phyloP scores from a whole-genome alignment of 2,797 vertebrate species.

The Melanotaenia parkinsoni region DNA sequence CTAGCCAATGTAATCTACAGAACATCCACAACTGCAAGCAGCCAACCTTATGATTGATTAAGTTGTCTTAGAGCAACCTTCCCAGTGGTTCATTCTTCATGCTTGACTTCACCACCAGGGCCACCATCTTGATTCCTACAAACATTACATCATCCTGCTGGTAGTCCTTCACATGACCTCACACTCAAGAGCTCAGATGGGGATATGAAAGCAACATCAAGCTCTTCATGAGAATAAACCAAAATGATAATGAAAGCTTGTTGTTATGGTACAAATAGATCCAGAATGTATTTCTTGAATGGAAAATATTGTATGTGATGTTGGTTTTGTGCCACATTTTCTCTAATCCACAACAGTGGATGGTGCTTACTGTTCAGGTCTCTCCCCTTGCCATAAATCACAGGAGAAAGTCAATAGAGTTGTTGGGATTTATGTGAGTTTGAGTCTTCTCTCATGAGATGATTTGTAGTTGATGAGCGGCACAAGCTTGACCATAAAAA shows the following conservation, averaged over 20 bases:
- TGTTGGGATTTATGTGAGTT: conserved; percentile 75
- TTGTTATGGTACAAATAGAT: conserved; percentile 42
- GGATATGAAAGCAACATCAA: conserved; percentile 38
- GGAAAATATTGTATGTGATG: conserved; percentile 34
- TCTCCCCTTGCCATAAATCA: conserved; percentile 67
- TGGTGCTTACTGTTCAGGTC: conserved; percentile 58
- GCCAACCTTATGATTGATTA: conserved; percentile 61
- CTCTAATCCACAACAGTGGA: conserved; percentile 52
- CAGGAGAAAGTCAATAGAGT: conserved; percentile 73
- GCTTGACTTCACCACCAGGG: conserved; percentile 60
- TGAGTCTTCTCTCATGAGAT: conserved; percentile 66
- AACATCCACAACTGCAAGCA: conserved; percentile 29
- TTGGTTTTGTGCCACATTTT: conserved; percentile 55
- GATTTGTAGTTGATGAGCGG: conserved; percentile 72
- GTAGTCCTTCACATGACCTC: conserved; percentile 78
- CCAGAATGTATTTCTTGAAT: conserved; percentile 27
- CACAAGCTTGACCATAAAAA: conserved; percentile 63
- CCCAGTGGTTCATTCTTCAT: conserved; percentile 59
- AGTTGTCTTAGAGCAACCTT: conserved; percentile 54
- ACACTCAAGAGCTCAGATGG: conserved; percentile 40
- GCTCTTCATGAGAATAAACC: conserved; percentile 42
- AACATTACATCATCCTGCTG: conserved; percentile 71
- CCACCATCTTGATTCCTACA: conserved; percentile 73
- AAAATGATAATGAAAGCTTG: conserved; percentile 30
- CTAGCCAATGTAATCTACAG: conserved; percentile 44